These are phyloP conservation scores for Agrochola litura DNA, from an alignment of 2,888 invertebrate species.

Conservation along the genomic window DNA sequence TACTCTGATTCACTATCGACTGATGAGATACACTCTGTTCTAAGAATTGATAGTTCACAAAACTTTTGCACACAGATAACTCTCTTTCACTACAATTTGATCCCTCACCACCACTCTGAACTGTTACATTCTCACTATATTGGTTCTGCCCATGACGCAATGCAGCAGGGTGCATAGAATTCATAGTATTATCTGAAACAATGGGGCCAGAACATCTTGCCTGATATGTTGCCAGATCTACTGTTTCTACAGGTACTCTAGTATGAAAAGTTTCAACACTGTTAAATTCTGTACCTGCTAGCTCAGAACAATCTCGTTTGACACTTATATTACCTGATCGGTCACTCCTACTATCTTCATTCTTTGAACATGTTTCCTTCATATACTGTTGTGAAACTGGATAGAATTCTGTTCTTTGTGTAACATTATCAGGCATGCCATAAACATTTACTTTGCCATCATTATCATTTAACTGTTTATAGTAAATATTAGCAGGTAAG, in stretches of 20 bases:
- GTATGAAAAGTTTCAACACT: constrained; percentile 80
- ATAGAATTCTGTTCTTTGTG: constrained; percentile 78
- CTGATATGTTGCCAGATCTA: constrained; percentile 81
- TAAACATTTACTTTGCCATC: constrained; percentile 79
- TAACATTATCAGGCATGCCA: constrained; percentile 73
- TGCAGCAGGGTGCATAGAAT: constrained; percentile 78
- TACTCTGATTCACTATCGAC: constrained; percentile 89
- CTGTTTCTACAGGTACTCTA: constrained; percentile 76
- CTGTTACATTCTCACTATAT: constrained; percentile 81
- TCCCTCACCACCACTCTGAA: constrained; percentile 81
- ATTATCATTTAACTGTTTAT: constrained; percentile 79
- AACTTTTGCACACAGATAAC: constrained; percentile 82
- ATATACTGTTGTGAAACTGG: constrained; percentile 78
- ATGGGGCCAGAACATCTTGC: constrained; percentile 77
- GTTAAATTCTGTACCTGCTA: constrained; percentile 74
- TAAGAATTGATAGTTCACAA: constrained; percentile 89
- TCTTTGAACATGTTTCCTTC: constrained; percentile 78
- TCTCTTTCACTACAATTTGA: constrained; percentile 83
- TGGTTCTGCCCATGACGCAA: constrained; percentile 80
- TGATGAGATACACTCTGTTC: constrained; percentile 90
- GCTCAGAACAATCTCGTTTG: constrained; percentile 79
- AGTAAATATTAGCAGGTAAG: constrained; percentile 76
- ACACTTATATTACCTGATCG: constrained; percentile 69
- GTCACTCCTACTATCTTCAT: constrained; percentile 75
- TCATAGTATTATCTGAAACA: constrained; percentile 80